phyloP scores from a whole-genome alignment of 1,140 invertebrate species.

The Pseudomyrmex dendroicus region DNA sequence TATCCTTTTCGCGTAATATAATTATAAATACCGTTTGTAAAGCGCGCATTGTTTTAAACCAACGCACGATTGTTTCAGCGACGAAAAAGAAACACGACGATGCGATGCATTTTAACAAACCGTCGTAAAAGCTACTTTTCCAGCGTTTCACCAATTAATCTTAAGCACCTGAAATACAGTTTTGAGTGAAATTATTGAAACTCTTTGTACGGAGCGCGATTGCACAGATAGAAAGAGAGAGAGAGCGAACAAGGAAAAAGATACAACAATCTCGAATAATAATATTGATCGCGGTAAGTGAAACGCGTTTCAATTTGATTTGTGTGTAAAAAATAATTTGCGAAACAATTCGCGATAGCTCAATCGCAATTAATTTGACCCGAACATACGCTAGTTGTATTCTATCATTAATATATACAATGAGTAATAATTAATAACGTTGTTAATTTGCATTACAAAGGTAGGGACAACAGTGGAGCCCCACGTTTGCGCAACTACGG shows the following conservation, averaged over 20 bases:
- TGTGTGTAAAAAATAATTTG: neutral
- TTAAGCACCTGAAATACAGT: neutral
- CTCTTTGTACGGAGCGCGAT: neutral
- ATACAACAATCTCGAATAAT: too few relatives aligned
- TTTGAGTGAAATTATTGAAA: constrained; percentile 32
- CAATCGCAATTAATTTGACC: constrained; percentile 6
- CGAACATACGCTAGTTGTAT: neutral
- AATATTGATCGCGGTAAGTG: too few relatives aligned
- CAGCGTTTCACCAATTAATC: constrained; percentile 23
- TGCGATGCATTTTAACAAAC: neutral
- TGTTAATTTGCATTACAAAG: constrained; percentile 38
- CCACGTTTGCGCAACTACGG: neutral
- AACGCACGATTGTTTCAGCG: neutral
- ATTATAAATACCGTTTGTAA: constrained; percentile 28
- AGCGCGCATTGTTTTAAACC: neutral
- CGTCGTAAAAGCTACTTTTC: constrained; percentile 14
- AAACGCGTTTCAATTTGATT: too few relatives aligned
- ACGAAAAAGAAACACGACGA: neutral
- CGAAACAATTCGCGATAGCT: neutral
- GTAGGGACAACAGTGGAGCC: constrained; percentile 9
- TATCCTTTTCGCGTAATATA: constrained; percentile 10
- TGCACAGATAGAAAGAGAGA: neutral
- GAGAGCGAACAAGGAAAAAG: neutral
- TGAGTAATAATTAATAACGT: constrained; percentile 25
- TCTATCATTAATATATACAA: constrained; percentile 14